A percentile compares a stretch with the other conserved stretches of the same genome.
Evolutionary conservation across 2,888 invertebrate genomes (phyloP).

Genomic region (Hydroisotoma schaefferi): DNA sequence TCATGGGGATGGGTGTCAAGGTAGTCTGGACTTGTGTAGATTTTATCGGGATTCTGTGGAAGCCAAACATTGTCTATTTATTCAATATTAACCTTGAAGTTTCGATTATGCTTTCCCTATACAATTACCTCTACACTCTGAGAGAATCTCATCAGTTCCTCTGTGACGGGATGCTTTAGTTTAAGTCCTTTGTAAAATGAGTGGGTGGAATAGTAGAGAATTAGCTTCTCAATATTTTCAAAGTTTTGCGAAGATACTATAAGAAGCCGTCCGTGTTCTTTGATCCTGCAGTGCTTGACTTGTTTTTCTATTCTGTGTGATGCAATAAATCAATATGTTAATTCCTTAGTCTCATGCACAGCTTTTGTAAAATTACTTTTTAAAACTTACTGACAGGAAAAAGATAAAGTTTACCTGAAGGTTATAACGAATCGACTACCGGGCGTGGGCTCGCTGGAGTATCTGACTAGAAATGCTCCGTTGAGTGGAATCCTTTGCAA

Average conservation of each 20-base stretch:
- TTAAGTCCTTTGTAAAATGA: slow-evolving; percentile 88
- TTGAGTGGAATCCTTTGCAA: slow-evolving; percentile 39
- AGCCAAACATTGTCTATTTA: too few relatives aligned
- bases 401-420: slow-evolving; percentile 71
- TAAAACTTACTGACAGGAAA: not conserved
- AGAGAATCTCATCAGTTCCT: slow-evolving; percentile 61
- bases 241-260: slow-evolving; percentile 87
- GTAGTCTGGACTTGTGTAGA: slow-evolving; percentile 37
- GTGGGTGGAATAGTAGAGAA: slow-evolving; percentile 83
- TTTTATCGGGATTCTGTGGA: slow-evolving; percentile 26
- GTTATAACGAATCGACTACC: slow-evolving; percentile 70
- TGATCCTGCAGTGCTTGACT: slow-evolving; percentile 94
- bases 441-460: slow-evolving; percentile 18
- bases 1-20: slow-evolving; percentile 20
- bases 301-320: slow-evolving; percentile 81
- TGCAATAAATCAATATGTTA: too few relatives aligned
- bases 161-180: slow-evolving; percentile 76
- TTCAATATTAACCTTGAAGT: not conserved
- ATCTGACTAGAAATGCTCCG: slow-evolving; percentile 45
- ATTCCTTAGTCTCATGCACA: too few relatives aligned
- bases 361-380: not conserved
- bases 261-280: slow-evolving; percentile 84
- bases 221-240: slow-evolving; percentile 88
- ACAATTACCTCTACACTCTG: slow-evolving; percentile 11
- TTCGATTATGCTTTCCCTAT: not conserved